Percentiles rank a stretch among this genome's conserved stretches.
Conservation (phyloP, 2,113 vertebrate species). For the Notothenia coriiceps region DNA sequence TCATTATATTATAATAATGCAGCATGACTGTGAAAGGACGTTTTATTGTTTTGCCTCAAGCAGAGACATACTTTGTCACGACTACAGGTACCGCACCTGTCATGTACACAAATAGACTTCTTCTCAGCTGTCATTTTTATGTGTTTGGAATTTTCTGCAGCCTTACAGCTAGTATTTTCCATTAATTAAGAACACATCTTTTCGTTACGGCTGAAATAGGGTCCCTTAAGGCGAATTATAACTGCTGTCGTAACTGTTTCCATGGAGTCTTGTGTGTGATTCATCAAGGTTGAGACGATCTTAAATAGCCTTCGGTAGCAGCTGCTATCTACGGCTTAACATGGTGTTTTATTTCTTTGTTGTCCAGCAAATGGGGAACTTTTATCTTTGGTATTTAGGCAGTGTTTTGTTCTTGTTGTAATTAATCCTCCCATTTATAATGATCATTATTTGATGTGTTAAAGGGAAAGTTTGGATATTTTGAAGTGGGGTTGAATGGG, state of each 20-base stretch:
- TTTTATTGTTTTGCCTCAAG: conserved; percentile 38
- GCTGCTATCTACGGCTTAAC: background rate
- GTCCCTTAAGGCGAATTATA: conserved; percentile 2
- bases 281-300: conserved; percentile 37
- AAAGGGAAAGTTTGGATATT: too few species aligned
- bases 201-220: background rate
- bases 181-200: background rate
- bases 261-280: conserved; percentile 52
- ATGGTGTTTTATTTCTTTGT: background rate
- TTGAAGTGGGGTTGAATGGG: too few species aligned
- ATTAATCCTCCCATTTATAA: background rate
- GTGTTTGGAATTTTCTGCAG: background rate
- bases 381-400: background rate
- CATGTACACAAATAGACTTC: conserved; percentile 6
- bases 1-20: background rate
- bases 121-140: background rate
- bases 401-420: background rate
- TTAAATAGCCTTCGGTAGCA: conserved; percentile 45
- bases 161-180: background rate
- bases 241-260: conserved; percentile 34
- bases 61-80: conserved; percentile 44
- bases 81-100: conserved; percentile 49
- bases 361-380: conserved; percentile 1
- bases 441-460: too few species aligned
- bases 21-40: background rate